Evolutionary conservation across 2,113 vertebrate species (phyloP), one percentile per base, ranked within the genome.

Genomic region (Neodon shergylaensis): DNA sequence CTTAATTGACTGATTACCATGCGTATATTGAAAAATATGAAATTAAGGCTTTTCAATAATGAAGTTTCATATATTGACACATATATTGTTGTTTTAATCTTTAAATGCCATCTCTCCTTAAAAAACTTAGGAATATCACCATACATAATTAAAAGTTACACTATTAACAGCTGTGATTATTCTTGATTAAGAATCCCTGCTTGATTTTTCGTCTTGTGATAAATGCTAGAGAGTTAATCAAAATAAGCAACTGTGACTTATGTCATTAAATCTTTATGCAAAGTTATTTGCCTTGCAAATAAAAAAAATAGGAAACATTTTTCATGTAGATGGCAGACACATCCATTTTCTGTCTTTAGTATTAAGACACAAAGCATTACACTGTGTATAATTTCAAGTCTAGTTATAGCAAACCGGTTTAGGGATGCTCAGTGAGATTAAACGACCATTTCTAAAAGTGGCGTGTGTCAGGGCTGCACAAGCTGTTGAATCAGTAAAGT

Each of bases 151-250:
- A 87, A 68, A 90, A 83, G 49, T 86, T 94, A n/a, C 88, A 68
- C 65, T 95, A 90, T 90, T 89, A 92, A 44, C 92, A 93, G 9
- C 10, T 24, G 26, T 68, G 42, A 78, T 94, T 89, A 77, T 68
- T 24, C 28, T 95, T 89, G 63, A 47, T 86, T 86, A 92, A 85
- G 36, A 88, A 86, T 95, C 13, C 22, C 19, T 88, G 10, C 85
- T 74, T 88, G n/a, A 91, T 94, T 94, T 93, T 74, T 95, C 0
- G 5, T 96, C 95, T 94, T 16, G 9, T 89, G 77, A 28, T 94
- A 95, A 89, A 61, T 83, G 92, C 79, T 96, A 19, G 88, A 95
- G 61, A 42, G 73, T 31, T 96, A 95, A 95, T 94, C 96, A 94
- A 90, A 96, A 68, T 49, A n/a, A 36, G 17, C 92, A 88, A 61